Percentiles rank a stretch among this genome's conserved stretches.
These are phyloP conservation scores for Acrobeloides nanus DNA, from an alignment of 2,888 invertebrate species.

Conservation along the genomic window DNA sequence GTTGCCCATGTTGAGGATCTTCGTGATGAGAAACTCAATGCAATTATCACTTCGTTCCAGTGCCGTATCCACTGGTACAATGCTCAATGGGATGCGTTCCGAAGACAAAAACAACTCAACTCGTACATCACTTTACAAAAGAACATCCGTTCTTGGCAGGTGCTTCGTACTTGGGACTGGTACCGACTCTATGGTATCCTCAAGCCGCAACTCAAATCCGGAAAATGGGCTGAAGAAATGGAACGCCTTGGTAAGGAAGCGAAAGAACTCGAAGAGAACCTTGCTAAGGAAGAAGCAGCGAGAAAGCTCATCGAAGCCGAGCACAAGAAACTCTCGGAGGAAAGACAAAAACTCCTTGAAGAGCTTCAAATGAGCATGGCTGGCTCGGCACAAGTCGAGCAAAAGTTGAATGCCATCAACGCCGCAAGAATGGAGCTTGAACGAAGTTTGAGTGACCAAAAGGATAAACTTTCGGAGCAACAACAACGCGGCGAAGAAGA, in stretches of 20 bases:
- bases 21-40: constrained; percentile 90
- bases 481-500: constrained; percentile 44
- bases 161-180: constrained; percentile 61
- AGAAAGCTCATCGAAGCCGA: constrained; percentile 97
- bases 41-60: constrained; percentile 83
- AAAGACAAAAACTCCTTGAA: constrained; percentile 61
- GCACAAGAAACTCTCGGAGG: constrained; percentile 70
- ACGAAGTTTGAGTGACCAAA: constrained; percentile 85
- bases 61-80: constrained; percentile 17
- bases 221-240: constrained; percentile 50
- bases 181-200: constrained; percentile 59
- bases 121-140: constrained; percentile 41
- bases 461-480: constrained; percentile 80
- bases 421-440: constrained; percentile 63
- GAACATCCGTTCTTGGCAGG: constrained; percentile 47
- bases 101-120: constrained; percentile 16
- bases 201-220: constrained; percentile 47
- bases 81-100: constrained; percentile 10
- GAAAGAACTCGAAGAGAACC: constrained; percentile 67
- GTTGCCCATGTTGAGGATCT: constrained; percentile 99
- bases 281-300: constrained; percentile 90
- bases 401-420: constrained; percentile 41
- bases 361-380: constrained; percentile 40
- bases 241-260: constrained; percentile 39
- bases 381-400: constrained; percentile 43